These are phyloP conservation scores for Caretta caretta DNA, from an alignment of 2,113 vertebrate species.

Conservation along the genomic window DNA sequence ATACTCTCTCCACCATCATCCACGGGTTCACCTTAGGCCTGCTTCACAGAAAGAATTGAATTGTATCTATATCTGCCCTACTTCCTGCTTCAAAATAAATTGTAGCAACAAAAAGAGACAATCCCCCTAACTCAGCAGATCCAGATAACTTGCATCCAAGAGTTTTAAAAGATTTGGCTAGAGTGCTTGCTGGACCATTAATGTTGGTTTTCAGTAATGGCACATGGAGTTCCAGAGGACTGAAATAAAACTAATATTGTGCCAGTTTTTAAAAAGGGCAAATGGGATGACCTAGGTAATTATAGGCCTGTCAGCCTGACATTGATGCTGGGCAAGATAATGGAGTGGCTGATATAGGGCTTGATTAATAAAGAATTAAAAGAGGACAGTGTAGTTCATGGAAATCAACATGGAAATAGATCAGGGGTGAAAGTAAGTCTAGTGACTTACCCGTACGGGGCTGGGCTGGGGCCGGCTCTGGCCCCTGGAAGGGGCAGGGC, in stretches of 20 bases:
- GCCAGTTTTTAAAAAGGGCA: not conserved
- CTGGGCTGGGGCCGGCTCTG: too few relatives aligned
- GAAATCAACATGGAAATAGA: not conserved
- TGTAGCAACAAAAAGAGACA: not conserved
- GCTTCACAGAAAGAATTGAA: not conserved
- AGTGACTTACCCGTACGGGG: too few relatives aligned
- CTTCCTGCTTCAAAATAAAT: not conserved
- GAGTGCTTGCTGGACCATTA: not conserved
- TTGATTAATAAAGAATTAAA: not conserved
- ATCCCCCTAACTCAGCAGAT: not conserved
- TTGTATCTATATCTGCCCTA: not conserved
- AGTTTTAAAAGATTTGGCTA: not conserved
- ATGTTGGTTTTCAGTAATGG: not conserved
- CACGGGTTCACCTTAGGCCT: not conserved
- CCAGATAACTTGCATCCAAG: not conserved
- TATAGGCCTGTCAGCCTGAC: not conserved
- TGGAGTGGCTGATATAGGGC: not conserved
- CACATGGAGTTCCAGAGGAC: not conserved
- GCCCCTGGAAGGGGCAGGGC: too few relatives aligned
- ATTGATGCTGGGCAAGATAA: not conserved
- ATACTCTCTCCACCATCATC: too few relatives aligned
- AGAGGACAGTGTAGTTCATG: not conserved
- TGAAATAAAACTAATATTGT: not conserved
- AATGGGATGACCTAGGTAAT: not conserved
- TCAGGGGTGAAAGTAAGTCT: too few relatives aligned